Conservation (phyloP, 2,888 invertebrate genomes). For the Silvanus unidentatus region DNA sequence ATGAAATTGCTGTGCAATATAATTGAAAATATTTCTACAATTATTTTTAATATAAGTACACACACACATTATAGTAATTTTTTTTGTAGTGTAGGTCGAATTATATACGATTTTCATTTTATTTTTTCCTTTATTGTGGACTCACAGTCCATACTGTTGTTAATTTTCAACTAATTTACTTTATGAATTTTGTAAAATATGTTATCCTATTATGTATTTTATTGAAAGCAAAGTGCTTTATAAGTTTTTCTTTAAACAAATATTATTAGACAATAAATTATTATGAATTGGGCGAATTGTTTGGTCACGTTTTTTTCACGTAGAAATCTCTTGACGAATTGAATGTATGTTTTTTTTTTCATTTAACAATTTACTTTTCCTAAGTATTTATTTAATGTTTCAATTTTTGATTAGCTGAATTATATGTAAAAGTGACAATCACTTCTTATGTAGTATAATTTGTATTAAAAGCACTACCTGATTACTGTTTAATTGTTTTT, state of each 20-base stretch:
- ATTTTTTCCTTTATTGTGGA: constrained; percentile 7
- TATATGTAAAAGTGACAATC: constrained; percentile 33
- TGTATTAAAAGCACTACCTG: constrained; percentile 28
- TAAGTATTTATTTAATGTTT: constrained; percentile 11
- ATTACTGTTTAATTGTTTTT: constrained; percentile 26
- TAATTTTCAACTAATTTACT: constrained; percentile 7
- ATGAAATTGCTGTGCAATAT: constrained; percentile 33
- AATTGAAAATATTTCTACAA: constrained; percentile 13
- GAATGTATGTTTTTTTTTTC: too few species aligned
- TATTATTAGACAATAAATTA: too few species aligned
- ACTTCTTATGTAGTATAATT: constrained; percentile 28
- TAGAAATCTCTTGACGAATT: constrained; percentile 14
- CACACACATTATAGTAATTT: too few species aligned
- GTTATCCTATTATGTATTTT: not conserved
- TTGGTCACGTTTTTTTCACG: too few species aligned
- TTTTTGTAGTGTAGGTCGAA: constrained; percentile 1
- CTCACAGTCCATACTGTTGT: constrained; percentile 11
- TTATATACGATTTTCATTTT: constrained; percentile 10
- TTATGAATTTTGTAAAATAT: not conserved
- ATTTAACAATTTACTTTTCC: not conserved
- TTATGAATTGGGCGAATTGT: too few species aligned
- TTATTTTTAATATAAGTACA: constrained; percentile 1
- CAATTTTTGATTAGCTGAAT: constrained; percentile 11
- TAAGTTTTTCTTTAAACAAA: too few species aligned
- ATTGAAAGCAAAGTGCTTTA: too few species aligned